A percentile compares a stretch with the other conserved stretches of the same genome.
These are phyloP conservation scores for Willisornis vidua DNA, from an alignment of 2,113 vertebrate genomes.

Conservation along the genomic window DNA sequence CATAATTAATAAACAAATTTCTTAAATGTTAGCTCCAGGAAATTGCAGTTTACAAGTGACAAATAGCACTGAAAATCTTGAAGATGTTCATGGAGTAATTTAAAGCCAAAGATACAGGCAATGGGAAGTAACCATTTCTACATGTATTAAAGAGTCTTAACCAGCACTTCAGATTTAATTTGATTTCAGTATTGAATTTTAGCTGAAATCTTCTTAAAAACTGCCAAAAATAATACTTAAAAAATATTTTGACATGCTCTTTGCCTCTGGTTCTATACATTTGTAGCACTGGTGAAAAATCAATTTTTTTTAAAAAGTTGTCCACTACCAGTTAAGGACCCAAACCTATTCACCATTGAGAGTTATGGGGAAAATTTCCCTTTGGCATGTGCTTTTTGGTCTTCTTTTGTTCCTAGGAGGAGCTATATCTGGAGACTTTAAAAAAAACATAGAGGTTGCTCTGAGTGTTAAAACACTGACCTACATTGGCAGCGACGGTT, in stretches of 20 bases:
- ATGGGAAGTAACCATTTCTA: background rate
- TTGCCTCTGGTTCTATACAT: background rate
- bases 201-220: background rate
- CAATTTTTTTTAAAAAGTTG: rapidly evolving
- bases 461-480: background rate
- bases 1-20: background rate
- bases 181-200: background rate
- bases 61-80: background rate
- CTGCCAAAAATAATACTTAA: background rate
- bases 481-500: background rate
- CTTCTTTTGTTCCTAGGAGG: background rate
- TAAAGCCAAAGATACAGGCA: background rate
- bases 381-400: rapidly evolving
- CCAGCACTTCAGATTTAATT: background rate
- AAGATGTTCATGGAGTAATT: background rate
- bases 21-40: background rate
- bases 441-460: background rate
- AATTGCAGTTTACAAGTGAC: background rate
- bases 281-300: background rate
- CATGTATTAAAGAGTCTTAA: background rate
- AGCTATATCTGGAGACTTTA: background rate
- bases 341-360: background rate
- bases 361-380: background rate
- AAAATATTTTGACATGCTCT: background rate
- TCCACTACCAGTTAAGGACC: background rate